These are phyloP conservation scores for Ranitomeya variabilis DNA, from an alignment of 2,113 vertebrate genomes.

Conservation along the genomic window DNA sequence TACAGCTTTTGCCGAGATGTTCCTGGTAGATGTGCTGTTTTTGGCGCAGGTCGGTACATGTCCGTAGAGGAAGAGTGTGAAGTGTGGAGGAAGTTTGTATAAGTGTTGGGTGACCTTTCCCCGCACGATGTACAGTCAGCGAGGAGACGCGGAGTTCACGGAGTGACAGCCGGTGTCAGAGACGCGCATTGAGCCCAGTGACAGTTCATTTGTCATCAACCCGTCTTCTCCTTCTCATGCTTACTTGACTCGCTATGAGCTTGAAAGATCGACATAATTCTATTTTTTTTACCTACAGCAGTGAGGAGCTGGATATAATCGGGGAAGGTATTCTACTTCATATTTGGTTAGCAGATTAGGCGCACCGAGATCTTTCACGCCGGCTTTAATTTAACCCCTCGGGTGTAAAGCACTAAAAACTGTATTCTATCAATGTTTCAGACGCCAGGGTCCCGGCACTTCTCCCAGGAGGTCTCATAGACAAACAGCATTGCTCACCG, in stretches of 20 bases:
- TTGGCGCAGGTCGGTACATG: conserved; percentile 8
- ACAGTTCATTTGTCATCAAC: conserved; percentile 44
- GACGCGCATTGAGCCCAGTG: conserved; percentile 19
- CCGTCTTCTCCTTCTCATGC: conserved; percentile 36
- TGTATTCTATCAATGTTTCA: background rate
- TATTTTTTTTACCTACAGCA: conserved; percentile 52
- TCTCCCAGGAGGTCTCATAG: background rate
- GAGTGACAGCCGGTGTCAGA: background rate
- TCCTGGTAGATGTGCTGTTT: background rate
- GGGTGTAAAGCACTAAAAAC: background rate
- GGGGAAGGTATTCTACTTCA: conserved; percentile 11
- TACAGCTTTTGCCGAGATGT: too few relatives aligned
- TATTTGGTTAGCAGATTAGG: conserved; percentile 47
- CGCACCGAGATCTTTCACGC: background rate
- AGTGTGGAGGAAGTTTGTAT: conserved; percentile 40
- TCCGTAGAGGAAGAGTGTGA: background rate
- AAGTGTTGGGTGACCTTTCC: conserved; percentile 33
- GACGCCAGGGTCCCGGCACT: background rate
- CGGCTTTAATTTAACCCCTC: background rate
- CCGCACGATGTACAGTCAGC: background rate
- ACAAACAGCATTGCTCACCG: background rate
- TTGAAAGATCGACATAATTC: conserved; percentile 39
- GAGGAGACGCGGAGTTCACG: background rate
- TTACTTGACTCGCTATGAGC: conserved; percentile 35
- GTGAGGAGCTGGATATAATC: background rate